phyloP scores from a whole-genome alignment of 2,888 invertebrate genomes.

The Plebejus melissa region DNA sequence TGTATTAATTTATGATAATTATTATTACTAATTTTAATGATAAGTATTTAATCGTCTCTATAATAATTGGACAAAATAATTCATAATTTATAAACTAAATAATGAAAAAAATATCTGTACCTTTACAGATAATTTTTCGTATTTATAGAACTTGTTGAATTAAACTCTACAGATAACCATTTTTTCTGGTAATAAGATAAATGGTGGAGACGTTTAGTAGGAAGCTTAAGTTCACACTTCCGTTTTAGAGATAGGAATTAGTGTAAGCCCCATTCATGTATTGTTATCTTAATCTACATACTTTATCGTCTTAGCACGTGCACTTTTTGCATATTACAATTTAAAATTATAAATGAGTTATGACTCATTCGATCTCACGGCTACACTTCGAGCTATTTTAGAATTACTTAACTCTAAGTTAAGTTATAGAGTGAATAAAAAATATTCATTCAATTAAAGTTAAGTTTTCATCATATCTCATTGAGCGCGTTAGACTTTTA shows the following conservation, averaged over 20 bases:
- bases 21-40: neutral
- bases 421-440: too few species aligned
- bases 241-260: conserved; percentile 9
- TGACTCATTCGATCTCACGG: neutral
- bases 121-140: neutral
- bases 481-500: too few species aligned
- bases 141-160: neutral
- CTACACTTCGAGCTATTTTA: neutral
- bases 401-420: neutral
- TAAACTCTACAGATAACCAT: neutral
- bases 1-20: neutral
- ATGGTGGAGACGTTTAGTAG: neutral
- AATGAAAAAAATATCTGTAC: neutral
- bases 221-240: conserved; percentile 12
- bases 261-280: conserved; percentile 3
- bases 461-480: too few species aligned
- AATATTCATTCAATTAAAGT: too few species aligned
- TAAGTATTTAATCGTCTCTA: too few species aligned
- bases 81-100: neutral
- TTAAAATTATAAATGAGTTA: neutral
- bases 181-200: neutral
- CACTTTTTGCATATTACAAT: neutral
- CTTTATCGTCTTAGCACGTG: neutral
- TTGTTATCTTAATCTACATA: conserved; percentile 17
- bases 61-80: neutral